phyloP scores from a whole-genome alignment of 2,113 vertebrate genomes.

The Chitala chitala region DNA sequence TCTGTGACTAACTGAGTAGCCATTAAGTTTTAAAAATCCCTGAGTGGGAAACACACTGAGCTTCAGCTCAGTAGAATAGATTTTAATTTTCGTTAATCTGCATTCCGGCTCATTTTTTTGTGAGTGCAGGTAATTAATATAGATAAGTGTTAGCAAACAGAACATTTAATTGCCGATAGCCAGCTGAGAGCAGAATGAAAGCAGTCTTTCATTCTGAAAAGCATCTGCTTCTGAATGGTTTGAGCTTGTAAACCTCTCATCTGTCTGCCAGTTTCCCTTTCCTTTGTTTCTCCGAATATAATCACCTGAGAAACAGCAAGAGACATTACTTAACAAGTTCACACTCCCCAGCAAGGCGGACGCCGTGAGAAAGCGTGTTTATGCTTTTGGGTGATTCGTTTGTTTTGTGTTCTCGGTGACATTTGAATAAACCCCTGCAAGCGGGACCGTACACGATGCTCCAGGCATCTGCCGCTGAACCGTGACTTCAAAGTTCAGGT shows the following conservation, averaged over 20 bases:
- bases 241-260: too few relatives aligned
- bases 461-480: background rate
- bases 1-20: constrained; percentile 62
- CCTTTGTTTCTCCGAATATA: background rate
- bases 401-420: background rate
- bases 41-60: constrained; percentile 59
- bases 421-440: background rate
- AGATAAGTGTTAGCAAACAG: background rate
- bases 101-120: constrained; percentile 49
- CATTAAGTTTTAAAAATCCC: constrained; percentile 59
- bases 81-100: constrained; percentile 65
- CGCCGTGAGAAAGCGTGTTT: background rate
- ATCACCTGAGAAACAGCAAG: background rate
- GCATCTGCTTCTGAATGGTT: too few relatives aligned
- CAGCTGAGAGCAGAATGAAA: background rate
- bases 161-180: background rate
- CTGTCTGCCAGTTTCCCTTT: background rate
- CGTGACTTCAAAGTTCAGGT: background rate
- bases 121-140: constrained; percentile 11
- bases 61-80: constrained; percentile 54
- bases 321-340: background rate
- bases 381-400: background rate
- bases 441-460: background rate
- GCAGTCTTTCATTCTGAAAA: background rate
- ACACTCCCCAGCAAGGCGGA: background rate